Evolutionary conservation across 1,140 invertebrate species (phyloP), one percentile per base, ranked within the genome.

Genomic region (Elymnias hypermnestra): DNA sequence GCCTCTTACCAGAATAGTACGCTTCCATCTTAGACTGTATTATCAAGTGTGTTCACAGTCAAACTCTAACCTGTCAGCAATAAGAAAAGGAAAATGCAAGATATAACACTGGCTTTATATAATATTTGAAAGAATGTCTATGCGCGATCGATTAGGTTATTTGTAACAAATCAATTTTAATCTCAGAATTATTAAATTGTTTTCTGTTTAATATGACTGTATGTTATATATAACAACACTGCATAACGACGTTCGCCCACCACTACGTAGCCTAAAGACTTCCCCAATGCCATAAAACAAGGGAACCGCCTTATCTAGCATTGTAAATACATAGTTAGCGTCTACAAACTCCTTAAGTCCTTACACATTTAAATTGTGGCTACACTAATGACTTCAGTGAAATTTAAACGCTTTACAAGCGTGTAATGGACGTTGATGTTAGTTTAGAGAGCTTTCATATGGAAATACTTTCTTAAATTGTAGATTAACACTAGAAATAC

Each of bases 221-320:
- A 33, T 43, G 28, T 7, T 17, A 13, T 14, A 15, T 17, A 17
- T 1, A 36, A 44, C 22, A 18, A 44, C 21, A 12, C 22, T 15
- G 31, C 14, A 21, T 36, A 44, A 35, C 42, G 42, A 44, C 21
- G 33, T 22, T 44, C 44, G 18, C 28, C 28, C 38, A 9, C 38
- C 44, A 29, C 25, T 22, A n/a, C 31, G 29, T 35, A 25, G 35
- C 40, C 46, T 33, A 53, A 57, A 57, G 41, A 53, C 55, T 57
- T 57, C 55, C 55, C 43, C 25, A 38, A 39, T 5, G 41, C 50
- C 25, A 49, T 57, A 57, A 57, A 57, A 51, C 48, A 57, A 42
- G 39, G 37, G 40, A 38, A 40, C 12, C 17, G 44, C 29, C 44
- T 53, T 57, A 57, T 57, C 54, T 57, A 15, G 18, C 12, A 46